Conservation (phyloP, 2,113 vertebrate genomes). For the Cacatua alba region DNA sequence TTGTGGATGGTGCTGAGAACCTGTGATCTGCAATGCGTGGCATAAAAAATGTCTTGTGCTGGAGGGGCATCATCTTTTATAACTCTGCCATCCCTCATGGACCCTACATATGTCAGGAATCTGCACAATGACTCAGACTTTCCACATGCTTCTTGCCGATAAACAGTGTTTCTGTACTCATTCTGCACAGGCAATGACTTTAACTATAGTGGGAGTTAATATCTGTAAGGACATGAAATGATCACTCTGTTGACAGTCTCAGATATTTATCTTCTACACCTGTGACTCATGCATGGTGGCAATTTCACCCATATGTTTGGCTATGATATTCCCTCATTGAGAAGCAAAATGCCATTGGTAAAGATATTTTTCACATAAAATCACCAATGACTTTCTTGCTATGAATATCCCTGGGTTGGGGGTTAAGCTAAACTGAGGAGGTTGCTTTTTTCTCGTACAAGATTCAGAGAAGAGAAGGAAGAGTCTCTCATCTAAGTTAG, state of each 20-base stretch:
- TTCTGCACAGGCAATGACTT: not conserved
- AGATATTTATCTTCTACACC: not conserved
- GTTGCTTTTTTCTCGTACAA: not conserved
- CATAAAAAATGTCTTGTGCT: not conserved
- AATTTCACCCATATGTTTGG: not conserved
- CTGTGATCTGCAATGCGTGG: not conserved
- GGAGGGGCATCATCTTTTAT: not conserved
- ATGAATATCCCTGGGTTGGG: not conserved
- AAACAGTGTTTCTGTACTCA: not conserved
- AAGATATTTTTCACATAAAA: not conserved
- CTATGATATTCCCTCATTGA: not conserved
- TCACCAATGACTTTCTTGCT: not conserved
- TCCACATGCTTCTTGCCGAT: not conserved
- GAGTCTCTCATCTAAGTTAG: not conserved
- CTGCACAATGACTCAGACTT: not conserved
- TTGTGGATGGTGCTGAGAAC: not conserved
- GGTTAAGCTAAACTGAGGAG: not conserved
- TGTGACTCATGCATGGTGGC: not conserved
- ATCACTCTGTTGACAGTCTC: conserved; percentile 35
- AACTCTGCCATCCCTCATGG: not conserved
- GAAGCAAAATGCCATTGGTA: not conserved
- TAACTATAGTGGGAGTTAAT: not conserved
- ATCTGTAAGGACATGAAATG: conserved; percentile 23
- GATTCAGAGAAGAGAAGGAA: not conserved
- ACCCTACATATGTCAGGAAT: not conserved